Conservation (phyloP, 2,888 invertebrate genomes). For the Vesta saturnalis region DNA sequence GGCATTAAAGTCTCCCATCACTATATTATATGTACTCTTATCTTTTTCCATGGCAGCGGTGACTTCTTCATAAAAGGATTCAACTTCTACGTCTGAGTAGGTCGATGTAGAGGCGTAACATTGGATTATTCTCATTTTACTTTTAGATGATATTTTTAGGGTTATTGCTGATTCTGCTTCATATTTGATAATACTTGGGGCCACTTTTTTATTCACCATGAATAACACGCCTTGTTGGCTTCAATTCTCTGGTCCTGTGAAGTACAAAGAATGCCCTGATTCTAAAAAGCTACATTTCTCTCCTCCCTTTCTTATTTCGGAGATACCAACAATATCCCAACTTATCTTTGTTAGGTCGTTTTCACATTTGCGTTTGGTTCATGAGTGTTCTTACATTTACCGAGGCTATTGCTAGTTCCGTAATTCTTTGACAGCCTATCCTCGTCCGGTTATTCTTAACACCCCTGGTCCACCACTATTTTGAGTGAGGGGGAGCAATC, state of each 20-base stretch:
- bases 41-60: neutral
- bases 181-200: too few relatives aligned
- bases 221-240: neutral
- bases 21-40: neutral
- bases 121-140: too few relatives aligned
- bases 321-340: neutral
- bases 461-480: neutral
- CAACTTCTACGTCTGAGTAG: too few relatives aligned
- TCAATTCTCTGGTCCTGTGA: neutral
- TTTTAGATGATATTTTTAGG: neutral
- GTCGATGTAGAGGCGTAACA: neutral
- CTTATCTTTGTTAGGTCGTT: neutral
- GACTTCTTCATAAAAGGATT: too few relatives aligned
- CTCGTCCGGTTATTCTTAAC: neutral
- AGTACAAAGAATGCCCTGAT: neutral
- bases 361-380: neutral
- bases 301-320: conserved; percentile 3
- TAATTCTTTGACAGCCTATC: neutral
- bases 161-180: neutral
- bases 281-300: neutral
- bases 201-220: neutral
- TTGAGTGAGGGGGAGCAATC: neutral
- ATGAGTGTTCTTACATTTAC: too few relatives aligned
- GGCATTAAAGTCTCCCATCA: too few relatives aligned
- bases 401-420: neutral